Evolutionary conservation across 2,113 vertebrate genomes (phyloP), one percentile per base, ranked within the genome.

Genomic region (Amazona vittata): DNA sequence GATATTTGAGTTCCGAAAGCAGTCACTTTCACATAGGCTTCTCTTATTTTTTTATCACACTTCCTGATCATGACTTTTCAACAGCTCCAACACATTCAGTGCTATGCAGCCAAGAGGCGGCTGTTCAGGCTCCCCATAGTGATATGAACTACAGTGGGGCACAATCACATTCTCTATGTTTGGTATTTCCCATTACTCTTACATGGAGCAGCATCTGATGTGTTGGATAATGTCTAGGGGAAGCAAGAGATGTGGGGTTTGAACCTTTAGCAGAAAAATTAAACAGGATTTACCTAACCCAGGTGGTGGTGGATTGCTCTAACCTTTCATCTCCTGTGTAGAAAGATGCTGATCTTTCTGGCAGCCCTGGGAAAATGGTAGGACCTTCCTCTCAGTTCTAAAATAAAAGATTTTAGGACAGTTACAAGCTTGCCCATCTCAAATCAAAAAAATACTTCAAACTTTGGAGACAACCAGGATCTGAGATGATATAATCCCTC

Each of bases 261-360:
- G 37, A 68, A 41, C 1, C 2, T 33, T 59, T 26, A 3, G 0
- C 0, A 0, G 4, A 22, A 43, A 74, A 63, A 78, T 16, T 4
- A 52, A 81, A 25, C 2, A 44, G 7, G 7, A 37, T 10, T 22
- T 5, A 11, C 14, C 26, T 64, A 22, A 37, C 2, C 8, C 43
- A 47, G 8, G 9, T n/a, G 4, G 1, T 39, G 15, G 12, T 9
- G 5, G 24, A 25, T 8, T 52, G 19, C n/a, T 63, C 41, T 59
- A 49, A 50, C 12, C 12, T 71, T 59, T 79, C 50, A 64, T 15
- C 14, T 57, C 57, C 35, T 39, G 10, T 1, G 0, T 5, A 55
- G 70, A 64, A 88, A 65, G 41, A 28, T 10, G 17, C 2, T 59
- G 64, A 37, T 63, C 13, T 20, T 74, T 73, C 39, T 74, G 14